A percentile compares a stretch with the other conserved stretches of the same genome.
These are phyloP conservation scores for Alouatta palliata DNA, from an alignment of 2,113 vertebrate species.

Conservation along the genomic window DNA sequence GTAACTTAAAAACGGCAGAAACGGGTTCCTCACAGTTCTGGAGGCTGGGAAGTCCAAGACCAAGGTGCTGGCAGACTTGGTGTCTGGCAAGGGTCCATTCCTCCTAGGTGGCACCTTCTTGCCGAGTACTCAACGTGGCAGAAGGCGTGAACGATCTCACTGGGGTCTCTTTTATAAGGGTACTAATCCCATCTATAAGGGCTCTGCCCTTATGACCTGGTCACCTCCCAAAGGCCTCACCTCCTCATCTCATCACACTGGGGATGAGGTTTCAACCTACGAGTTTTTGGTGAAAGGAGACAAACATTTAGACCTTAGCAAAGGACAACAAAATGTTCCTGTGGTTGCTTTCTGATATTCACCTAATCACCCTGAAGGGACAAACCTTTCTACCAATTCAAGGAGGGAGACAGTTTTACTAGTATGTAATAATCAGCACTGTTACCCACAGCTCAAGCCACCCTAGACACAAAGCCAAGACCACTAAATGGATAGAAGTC, in stretches of 20 bases:
- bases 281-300: background rate
- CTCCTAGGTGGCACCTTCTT: background rate
- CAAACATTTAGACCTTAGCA: background rate
- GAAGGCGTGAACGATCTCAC: background rate
- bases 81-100: background rate
- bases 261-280: background rate
- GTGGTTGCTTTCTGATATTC: background rate
- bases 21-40: background rate
- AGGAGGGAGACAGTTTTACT: background rate
- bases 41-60: background rate
- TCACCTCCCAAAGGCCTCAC: background rate
- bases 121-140: background rate
- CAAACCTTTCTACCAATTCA: background rate
- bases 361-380: background rate
- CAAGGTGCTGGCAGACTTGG: background rate
- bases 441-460: background rate
- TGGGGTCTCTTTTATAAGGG: background rate
- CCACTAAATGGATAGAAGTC: background rate
- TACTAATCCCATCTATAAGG: background rate
- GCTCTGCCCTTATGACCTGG: background rate
- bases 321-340: background rate
- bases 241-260: background rate
- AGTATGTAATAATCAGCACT: background rate
- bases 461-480: background rate
- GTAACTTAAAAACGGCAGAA: background rate